Evolutionary conservation across 2,113 vertebrate species (phyloP), one percentile per base, ranked within the genome.

Genomic region (Epinephelus cyanopodus): DNA sequence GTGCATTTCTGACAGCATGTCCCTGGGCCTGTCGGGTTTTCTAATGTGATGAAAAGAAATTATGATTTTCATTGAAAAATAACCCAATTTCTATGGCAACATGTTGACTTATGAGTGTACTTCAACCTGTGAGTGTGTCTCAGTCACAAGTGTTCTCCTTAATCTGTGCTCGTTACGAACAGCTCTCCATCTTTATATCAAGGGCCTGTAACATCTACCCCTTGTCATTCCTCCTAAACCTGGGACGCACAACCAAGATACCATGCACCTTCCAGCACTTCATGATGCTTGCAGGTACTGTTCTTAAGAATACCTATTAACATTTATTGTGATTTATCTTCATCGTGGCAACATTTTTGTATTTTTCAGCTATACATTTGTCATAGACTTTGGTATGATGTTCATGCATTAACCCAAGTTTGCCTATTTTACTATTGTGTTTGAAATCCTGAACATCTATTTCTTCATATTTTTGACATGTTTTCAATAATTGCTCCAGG

Each of bases 221-320:
- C 1, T 93, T 97, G 73, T 96, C 96, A 70, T 96, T 97, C 76
- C 91, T 97, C 86, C 90, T 98, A 64, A 97, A 97, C 87, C 88
- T 97, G 86, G 94, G 96, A 78, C 93, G 95, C 33, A 96, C 93
- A 54, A 94, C 92, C 79, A 97, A 94, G 93, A 96, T 97, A 79
- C 93, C 96, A 13, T 29, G 84, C 88, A 94, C 91, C 58, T 95
- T 96, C 45, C 96, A 97, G 72, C 96, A 97, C 89, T 97, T 97
- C 95, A 96, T 97, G 96, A 96, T 96, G 95, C 96, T 97, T 89
- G 95, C 97, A 96, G 97, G 96, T 98, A 94, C n/a, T 90, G 19
- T 33, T 33, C 37, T 27, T 79, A 53, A 6, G 19, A 5, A 10
- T 23, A 21, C 3, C 12, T 18, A 14, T 57, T 25, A 19, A 37